These are phyloP conservation scores for Pseudolaguvia tuberculata DNA, from an alignment of 2,113 vertebrate genomes.

Conservation along the genomic window DNA sequence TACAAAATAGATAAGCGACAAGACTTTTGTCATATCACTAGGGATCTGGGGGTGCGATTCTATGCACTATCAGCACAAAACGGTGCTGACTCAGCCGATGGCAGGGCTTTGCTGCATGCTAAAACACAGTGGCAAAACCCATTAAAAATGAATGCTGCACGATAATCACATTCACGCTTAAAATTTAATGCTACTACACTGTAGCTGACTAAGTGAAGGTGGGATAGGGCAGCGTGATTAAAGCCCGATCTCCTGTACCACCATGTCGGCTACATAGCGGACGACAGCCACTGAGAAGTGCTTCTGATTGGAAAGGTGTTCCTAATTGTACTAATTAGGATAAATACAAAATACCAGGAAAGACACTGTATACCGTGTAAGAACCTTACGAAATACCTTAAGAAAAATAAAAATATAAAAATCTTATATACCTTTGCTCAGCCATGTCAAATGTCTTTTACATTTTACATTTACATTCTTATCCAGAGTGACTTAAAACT, in stretches of 20 bases:
- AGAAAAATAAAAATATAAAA: conserved; percentile 9
- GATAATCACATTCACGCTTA: conserved; percentile 80
- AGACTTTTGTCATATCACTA: too few relatives aligned
- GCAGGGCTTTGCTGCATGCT: conserved; percentile 68
- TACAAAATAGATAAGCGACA: too few relatives aligned
- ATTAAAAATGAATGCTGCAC: conserved; percentile 79
- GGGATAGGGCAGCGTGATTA: conserved; percentile 59
- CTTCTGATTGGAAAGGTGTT: conserved; percentile 46
- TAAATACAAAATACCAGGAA: neutral
- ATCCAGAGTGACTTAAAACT: too few relatives aligned
- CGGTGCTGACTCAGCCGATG: conserved; percentile 68
- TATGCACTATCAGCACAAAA: conserved; percentile 71
- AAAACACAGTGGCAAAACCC: conserved; percentile 75
- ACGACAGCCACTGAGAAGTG: conserved; percentile 39
- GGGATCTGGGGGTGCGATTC: too few relatives aligned
- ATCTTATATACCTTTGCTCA: conserved; percentile 11
- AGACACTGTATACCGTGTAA: too few relatives aligned
- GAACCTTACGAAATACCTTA: too few relatives aligned
- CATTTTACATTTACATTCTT: too few relatives aligned
- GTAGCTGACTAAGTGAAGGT: conserved; percentile 64
- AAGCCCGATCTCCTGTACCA: conserved; percentile 53
- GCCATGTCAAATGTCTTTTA: conserved; percentile 29
- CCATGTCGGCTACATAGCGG: conserved; percentile 50
- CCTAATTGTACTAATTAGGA: too few relatives aligned
- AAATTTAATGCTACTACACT: conserved; percentile 71